Percentiles rank a stretch among this genome's conserved stretches.
phyloP scores from a whole-genome alignment of 2,113 vertebrate genomes.

The Phyllostomus discolor region DNA sequence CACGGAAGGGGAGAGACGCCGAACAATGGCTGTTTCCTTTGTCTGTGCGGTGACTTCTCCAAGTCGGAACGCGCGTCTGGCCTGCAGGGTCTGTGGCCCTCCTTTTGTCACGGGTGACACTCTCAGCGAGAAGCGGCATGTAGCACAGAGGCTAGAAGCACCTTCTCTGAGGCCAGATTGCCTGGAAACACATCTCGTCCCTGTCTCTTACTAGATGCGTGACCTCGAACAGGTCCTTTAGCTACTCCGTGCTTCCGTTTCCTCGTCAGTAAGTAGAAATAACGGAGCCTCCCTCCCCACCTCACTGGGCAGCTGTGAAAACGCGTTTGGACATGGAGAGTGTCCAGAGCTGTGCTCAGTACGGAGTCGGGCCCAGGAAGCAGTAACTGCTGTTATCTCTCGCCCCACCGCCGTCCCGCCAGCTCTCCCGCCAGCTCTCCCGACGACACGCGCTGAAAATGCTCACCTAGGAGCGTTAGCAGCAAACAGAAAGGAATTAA shows the following conservation, averaged over 20 bases:
- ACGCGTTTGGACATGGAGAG: neutral
- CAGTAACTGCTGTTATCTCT: neutral
- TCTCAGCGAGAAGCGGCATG: neutral
- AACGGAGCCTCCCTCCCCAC: neutral
- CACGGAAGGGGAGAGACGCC: neutral
- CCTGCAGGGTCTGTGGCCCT: neutral
- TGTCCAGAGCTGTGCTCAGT: neutral
- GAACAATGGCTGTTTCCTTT: neutral
- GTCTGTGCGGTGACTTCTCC: neutral
- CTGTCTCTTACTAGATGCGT: neutral
- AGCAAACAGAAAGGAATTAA: slow-evolving; percentile 15
- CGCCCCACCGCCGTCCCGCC: neutral
- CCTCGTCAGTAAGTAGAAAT: neutral
- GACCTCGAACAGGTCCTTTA: neutral
- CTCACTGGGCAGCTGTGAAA: neutral
- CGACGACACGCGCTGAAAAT: neutral
- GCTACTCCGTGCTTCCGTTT: neutral
- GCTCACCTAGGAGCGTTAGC: neutral
- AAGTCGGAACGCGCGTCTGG: neutral
- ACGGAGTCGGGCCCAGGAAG: neutral
- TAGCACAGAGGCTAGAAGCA: neutral
- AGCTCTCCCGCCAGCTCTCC: neutral
- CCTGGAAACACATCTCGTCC: neutral
- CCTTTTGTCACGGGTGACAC: neutral
- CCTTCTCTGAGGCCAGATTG: neutral